Conservation (phyloP, 2,888 invertebrate species). For the Ephialtes manifestator region DNA sequence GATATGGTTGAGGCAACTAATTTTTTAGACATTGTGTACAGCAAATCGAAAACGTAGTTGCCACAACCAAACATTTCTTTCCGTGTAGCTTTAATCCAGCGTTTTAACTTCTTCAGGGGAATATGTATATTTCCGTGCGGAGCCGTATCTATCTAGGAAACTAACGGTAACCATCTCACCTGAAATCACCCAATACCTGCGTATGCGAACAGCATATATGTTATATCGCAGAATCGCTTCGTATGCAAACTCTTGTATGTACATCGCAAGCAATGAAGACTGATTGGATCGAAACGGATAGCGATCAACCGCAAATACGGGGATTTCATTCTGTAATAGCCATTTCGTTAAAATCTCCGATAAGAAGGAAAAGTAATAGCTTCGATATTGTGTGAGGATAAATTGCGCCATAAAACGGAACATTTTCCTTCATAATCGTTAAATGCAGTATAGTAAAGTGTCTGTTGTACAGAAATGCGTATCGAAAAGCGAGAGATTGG, state of each 20-base stretch:
- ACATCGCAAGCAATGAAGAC: conserved; percentile 17
- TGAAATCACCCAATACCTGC: neutral
- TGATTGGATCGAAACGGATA: conserved; percentile 48
- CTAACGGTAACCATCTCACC: neutral
- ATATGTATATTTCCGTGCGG: neutral
- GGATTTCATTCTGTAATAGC: conserved; percentile 15
- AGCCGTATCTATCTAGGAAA: neutral
- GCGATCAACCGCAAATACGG: conserved; percentile 24
- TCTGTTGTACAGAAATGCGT: neutral
- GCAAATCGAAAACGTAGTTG: too few species aligned
- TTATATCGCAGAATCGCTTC: neutral
- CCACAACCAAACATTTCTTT: too few species aligned
- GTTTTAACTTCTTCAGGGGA: neutral
- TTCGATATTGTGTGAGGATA: conserved; percentile 10
- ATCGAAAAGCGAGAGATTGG: conserved; percentile 42
- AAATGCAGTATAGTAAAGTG: conserved; percentile 12
- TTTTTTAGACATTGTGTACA: too few species aligned
- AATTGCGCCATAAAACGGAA: conserved; percentile 46
- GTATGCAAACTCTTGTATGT: neutral
- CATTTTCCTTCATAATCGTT: conserved; percentile 37
- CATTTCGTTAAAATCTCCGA: conserved; percentile 23
- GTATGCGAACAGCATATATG: neutral
- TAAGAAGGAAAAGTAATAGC: conserved; percentile 31
- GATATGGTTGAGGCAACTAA: too few species aligned
- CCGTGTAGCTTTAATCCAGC: too few species aligned